These are phyloP conservation scores for Microplitis deprimator DNA, from an alignment of 2,888 invertebrate genomes.

Conservation along the genomic window DNA sequence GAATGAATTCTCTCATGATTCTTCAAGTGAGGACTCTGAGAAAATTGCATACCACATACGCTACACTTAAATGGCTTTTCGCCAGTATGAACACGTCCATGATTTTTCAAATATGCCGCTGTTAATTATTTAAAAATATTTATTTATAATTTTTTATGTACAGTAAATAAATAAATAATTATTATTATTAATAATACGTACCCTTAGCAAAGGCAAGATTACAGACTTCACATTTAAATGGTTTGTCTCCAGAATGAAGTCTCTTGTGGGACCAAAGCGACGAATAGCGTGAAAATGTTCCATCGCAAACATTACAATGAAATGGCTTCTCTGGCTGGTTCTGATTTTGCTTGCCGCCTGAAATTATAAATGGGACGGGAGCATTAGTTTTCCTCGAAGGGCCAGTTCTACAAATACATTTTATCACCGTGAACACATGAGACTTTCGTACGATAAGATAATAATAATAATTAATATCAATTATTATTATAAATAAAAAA, in stretches of 20 bases:
- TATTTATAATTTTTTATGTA: slow-evolving; percentile 41
- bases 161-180: slow-evolving; percentile 8
- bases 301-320: slow-evolving; percentile 90
- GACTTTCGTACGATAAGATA: slow-evolving; percentile 46
- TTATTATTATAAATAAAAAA: slow-evolving; percentile 25
- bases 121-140: slow-evolving; percentile 42
- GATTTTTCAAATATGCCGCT: slow-evolving; percentile 90
- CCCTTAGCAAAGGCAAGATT: slow-evolving; percentile 89
- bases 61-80: slow-evolving; percentile 80
- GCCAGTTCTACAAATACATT: slow-evolving; percentile 68
- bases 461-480: slow-evolving; percentile 35
- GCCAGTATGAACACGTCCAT: slow-evolving; percentile 89
- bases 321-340: slow-evolving; percentile 83
- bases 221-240: slow-evolving; percentile 90
- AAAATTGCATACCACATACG: slow-evolving; percentile 92
- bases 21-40: slow-evolving; percentile 89
- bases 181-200: slow-evolving; percentile 53
- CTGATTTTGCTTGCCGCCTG: slow-evolving; percentile 71
- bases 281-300: slow-evolving; percentile 85
- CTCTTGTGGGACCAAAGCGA: slow-evolving; percentile 92
- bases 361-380: slow-evolving; percentile 63
- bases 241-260: slow-evolving; percentile 86
- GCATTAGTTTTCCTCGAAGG: slow-evolving; percentile 68
- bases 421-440: slow-evolving; percentile 54
- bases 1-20: slow-evolving; percentile 92